A percentile compares a stretch with the other conserved stretches of the same genome.
These are phyloP conservation scores for Graptemys geographica DNA, from an alignment of 2,797 vertebrate genomes.

Conservation along the genomic window DNA sequence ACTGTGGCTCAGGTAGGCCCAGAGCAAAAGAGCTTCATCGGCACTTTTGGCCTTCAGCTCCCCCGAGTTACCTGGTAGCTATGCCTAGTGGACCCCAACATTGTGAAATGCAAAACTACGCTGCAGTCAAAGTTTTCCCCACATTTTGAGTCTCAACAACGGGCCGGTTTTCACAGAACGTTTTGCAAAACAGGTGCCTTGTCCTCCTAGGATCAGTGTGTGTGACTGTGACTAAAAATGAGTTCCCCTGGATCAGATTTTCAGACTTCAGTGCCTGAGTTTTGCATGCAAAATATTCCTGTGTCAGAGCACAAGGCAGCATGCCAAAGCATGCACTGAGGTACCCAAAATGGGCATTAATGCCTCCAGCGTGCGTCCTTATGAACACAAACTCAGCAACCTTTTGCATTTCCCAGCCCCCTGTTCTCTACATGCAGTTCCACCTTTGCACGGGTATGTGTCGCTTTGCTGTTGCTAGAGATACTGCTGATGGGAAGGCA, in stretches of 20 bases:
- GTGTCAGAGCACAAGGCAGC: no score
- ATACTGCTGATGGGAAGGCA: not conserved
- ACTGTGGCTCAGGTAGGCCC: no score
- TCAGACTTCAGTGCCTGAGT: not conserved
- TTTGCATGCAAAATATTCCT: not conserved
- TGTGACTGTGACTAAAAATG: not conserved
- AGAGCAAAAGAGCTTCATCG: no score
- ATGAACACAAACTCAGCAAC: not conserved
- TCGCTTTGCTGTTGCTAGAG: not conserved
- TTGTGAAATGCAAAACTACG: not conserved
- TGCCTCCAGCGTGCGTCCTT: fast-evolving
- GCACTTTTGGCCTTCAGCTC: no score
- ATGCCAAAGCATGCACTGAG: not conserved
- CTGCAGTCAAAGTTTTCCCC: not conserved
- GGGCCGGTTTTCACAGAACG: not conserved
- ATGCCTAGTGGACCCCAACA: no score
- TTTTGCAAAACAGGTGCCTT: not conserved
- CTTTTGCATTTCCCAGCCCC: not conserved
- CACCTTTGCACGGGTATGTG: no score
- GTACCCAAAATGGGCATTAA: not conserved
- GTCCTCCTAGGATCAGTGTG: not conserved
- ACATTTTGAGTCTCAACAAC: not conserved
- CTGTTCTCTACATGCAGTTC: not conserved
- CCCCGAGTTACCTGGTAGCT: no score
- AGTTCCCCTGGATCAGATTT: not conserved